Percentiles rank a stretch among this genome's conserved stretches.
phyloP scores from a whole-genome alignment of 2,113 vertebrate genomes.

The Gallinago undulata region DNA sequence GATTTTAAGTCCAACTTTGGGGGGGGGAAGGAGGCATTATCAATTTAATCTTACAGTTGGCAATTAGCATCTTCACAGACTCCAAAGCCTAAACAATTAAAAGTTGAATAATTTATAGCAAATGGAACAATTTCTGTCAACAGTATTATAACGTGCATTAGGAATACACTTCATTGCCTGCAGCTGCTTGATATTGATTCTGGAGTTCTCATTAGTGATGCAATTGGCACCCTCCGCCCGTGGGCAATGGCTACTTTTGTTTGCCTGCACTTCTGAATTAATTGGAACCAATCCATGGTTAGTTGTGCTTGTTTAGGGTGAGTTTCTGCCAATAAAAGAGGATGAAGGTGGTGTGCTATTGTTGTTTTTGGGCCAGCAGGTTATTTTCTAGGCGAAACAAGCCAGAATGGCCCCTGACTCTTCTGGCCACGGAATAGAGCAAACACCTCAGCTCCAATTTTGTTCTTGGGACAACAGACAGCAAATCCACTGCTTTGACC shows the following conservation, averaged over 20 bases:
- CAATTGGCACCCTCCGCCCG: neutral
- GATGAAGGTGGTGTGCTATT: neutral
- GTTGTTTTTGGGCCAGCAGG: neutral
- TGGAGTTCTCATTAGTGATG: constrained; percentile 9
- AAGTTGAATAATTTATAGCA: constrained; percentile 59
- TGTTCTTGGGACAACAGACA: neutral
- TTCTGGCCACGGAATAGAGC: neutral
- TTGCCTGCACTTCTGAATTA: constrained; percentile 1
- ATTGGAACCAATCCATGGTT: neutral
- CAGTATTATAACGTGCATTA: neutral
- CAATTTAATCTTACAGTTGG: neutral
- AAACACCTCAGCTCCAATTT: neutral
- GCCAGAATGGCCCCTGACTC: neutral
- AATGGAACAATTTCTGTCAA: constrained; percentile 33
- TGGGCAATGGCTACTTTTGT: neutral
- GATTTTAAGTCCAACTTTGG: neutral
- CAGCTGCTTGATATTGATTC: constrained; percentile 27
- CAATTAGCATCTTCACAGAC: constrained; percentile 41
- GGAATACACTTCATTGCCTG: constrained; percentile 9
- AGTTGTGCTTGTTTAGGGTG: neutral
- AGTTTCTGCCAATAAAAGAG: neutral
- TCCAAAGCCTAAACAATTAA: constrained; percentile 40
- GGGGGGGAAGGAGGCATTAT: neutral
- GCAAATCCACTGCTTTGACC: neutral
- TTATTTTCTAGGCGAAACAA: neutral